Percentiles rank a stretch among this genome's conserved stretches.
Conservation (phyloP, 1,140 invertebrate genomes). For the Macrotrachela quadricornifera region DNA sequence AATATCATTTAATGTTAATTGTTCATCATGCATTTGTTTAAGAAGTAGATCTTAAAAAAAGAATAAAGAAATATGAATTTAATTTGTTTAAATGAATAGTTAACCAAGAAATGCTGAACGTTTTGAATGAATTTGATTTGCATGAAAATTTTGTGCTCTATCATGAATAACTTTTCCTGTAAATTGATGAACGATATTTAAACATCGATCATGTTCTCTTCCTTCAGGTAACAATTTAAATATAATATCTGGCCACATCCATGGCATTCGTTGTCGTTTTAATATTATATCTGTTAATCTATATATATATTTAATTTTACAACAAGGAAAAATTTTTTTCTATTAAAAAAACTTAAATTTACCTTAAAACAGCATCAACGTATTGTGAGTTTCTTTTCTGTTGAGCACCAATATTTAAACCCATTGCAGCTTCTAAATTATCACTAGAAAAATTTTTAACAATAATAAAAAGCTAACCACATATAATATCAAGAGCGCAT, state of each 20-base stretch:
- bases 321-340: background rate
- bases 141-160: constrained; percentile 10
- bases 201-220: constrained; percentile 46
- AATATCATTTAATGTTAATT: constrained; percentile 64
- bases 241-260: constrained; percentile 54
- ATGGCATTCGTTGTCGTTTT: constrained; percentile 54
- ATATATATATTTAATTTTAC: constrained; percentile 10
- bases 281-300: constrained; percentile 28
- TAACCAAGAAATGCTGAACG: constrained; percentile 59
- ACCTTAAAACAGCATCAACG: constrained; percentile 48
- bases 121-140: constrained; percentile 44
- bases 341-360: background rate
- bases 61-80: too few relatives aligned
- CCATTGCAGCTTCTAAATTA: constrained; percentile 58
- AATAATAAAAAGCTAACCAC: constrained; percentile 38
- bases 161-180: constrained; percentile 45
- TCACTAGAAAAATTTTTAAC: constrained; percentile 7
- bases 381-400: constrained; percentile 45
- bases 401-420: constrained; percentile 46
- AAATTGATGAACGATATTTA: constrained; percentile 60
- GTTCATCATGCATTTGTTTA: constrained; percentile 50
- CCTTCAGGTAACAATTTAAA: constrained; percentile 53
- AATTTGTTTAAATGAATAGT: too few relatives aligned
- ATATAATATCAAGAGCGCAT: constrained; percentile 68
- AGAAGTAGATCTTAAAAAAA: constrained; percentile 48